Evolutionary conservation across 2,113 vertebrate genomes (phyloP).

Genomic region (Pedionomus torquatus): DNA sequence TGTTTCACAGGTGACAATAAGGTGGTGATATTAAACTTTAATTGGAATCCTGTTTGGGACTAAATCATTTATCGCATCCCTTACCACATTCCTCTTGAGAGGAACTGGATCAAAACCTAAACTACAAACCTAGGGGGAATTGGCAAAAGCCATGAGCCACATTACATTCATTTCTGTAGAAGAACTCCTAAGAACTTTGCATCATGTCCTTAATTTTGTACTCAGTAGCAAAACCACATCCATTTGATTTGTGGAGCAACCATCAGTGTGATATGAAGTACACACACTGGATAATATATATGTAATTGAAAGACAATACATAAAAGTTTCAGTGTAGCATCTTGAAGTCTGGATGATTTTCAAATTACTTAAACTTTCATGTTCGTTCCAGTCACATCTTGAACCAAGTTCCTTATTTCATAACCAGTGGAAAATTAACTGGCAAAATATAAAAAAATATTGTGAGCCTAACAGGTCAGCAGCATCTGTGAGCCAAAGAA

Average conservation of each 20-base stretch:
- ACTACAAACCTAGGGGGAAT: background rate
- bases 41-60: too few species aligned
- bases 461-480: background rate
- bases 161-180: background rate
- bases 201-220: background rate
- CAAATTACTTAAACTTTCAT: background rate
- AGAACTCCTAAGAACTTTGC: background rate
- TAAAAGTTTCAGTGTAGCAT: background rate
- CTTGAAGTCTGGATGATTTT: background rate
- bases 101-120: background rate
- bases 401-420: background rate
- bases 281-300: too few species aligned
- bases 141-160: background rate
- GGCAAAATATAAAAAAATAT: background rate
- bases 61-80: too few species aligned
- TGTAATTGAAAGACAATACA: background rate
- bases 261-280: background rate
- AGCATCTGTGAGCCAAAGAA: conserved; percentile 1
- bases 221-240: background rate
- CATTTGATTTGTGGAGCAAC: background rate
- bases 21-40: too few species aligned
- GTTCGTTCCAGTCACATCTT: background rate
- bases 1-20: too few species aligned
- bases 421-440: background rate
- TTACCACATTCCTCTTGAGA: background rate